Evolutionary conservation across 2,113 vertebrate genomes (phyloP).

Genomic region (Plectropomus leopardus): DNA sequence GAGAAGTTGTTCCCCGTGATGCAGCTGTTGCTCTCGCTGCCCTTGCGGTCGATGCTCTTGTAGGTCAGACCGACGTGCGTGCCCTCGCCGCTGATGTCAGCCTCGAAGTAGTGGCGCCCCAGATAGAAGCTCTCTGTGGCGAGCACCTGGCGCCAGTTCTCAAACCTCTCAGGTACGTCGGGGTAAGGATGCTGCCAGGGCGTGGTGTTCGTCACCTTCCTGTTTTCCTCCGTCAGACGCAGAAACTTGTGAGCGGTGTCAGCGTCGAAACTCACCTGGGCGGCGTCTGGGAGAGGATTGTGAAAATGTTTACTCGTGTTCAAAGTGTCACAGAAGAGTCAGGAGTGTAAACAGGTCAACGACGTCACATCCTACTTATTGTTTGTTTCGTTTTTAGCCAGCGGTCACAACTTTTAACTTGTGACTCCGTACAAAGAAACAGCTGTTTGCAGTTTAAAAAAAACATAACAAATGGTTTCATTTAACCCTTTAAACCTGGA

Average conservation of each 20-base stretch:
- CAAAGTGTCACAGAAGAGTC: background rate
- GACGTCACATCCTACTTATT: background rate
- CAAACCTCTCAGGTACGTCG: conserved; percentile 83
- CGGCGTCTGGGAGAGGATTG: conserved; percentile 76
- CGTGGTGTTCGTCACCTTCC: conserved; percentile 87
- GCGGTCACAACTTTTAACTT: background rate
- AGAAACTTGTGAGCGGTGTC: conserved; percentile 89
- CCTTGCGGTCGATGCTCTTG: conserved; percentile 87
- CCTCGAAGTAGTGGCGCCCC: conserved; percentile 87
- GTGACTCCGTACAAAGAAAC: no score
- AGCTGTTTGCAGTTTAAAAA: no score
- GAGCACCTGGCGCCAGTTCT: conserved; percentile 87
- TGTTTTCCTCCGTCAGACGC: conserved; percentile 86
- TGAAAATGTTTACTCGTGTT: background rate
- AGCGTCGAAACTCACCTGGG: conserved; percentile 71
- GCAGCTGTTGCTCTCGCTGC: conserved; percentile 84
- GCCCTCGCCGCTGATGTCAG: conserved; percentile 84
- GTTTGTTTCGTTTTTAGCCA: no score
- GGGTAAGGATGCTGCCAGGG: conserved; percentile 90
- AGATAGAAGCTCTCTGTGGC: conserved; percentile 87
- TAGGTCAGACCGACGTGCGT: conserved; percentile 85
- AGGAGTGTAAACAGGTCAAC: background rate
- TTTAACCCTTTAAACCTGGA: no score
- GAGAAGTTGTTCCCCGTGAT: conserved; percentile 87
- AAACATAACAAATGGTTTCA: no score